Conservation (phyloP, 2,797 vertebrate genomes). For the Sus cebifrons region DNA sequence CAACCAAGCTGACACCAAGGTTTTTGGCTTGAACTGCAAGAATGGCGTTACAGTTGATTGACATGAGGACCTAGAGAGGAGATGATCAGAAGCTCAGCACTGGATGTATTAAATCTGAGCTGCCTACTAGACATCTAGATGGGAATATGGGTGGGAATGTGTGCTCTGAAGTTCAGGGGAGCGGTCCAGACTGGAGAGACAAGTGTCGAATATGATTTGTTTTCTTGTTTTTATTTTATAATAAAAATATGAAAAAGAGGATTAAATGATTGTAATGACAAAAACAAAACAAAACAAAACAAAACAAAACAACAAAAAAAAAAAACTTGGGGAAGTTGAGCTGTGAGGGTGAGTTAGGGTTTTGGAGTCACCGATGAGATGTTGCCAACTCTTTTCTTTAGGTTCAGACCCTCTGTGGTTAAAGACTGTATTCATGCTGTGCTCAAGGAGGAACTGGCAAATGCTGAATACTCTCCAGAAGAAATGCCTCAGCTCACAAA, state of each 20-base stretch:
- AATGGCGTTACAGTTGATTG: neutral
- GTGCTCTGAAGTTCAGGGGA: neutral
- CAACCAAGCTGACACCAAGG: neutral
- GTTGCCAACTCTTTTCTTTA: constrained; percentile 74
- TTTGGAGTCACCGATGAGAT: neutral
- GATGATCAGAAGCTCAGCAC: neutral
- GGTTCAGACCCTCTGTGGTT: constrained; percentile 94
- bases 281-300: no score
- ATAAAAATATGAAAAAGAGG: constrained; percentile 41
- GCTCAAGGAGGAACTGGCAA: constrained; percentile 93
- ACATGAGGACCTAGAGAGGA: neutral
- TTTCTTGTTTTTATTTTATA: constrained; percentile 46
- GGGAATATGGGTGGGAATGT: neutral
- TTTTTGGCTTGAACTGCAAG: neutral
- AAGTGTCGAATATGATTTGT: neutral
- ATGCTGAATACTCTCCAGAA: constrained; percentile 92
- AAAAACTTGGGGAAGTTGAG: neutral
- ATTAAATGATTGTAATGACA: neutral
- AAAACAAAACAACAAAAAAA: no score
- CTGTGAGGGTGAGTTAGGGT: neutral
- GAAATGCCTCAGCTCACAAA: constrained; percentile 91
- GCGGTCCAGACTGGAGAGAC: neutral
- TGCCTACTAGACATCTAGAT: neutral
- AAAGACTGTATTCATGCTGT: constrained; percentile 94
- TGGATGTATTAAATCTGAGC: neutral